A percentile compares a stretch with the other conserved stretches of the same genome.
Conservation (phyloP, 2,113 vertebrate species). For the Bolborhynchus lineola region DNA sequence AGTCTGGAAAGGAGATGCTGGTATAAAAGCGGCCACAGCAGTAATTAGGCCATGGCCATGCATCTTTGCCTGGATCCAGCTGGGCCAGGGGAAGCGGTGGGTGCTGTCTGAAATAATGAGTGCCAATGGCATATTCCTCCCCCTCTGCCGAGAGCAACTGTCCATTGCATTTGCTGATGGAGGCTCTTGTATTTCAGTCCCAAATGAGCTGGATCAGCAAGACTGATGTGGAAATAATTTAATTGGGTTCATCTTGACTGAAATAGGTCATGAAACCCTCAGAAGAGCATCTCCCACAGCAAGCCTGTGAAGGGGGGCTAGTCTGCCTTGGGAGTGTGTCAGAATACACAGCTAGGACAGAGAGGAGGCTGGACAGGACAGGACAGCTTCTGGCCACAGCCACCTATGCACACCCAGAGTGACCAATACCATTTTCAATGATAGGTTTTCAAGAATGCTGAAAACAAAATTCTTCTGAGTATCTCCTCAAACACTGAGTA, state of each 20-base stretch:
- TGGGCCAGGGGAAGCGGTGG: rapidly evolving
- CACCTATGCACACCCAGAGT: not conserved
- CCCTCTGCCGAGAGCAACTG: not conserved
- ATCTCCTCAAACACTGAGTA: not conserved
- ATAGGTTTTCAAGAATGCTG: not conserved
- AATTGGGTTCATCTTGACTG: not conserved
- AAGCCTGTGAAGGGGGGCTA: not conserved
- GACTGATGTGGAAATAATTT: not conserved
- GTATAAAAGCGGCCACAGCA: not conserved
- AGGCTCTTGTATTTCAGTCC: not conserved
- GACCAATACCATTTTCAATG: not conserved
- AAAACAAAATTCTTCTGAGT: not conserved
- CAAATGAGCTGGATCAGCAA: not conserved
- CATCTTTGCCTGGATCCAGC: not conserved
- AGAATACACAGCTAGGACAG: not conserved
- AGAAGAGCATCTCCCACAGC: not conserved
- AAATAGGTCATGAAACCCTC: not conserved
- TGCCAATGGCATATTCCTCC: not conserved
- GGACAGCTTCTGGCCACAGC: not conserved
- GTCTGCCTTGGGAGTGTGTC: rapidly evolving
- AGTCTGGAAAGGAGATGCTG: not conserved
- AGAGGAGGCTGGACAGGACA: not conserved
- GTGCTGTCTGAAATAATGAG: not conserved
- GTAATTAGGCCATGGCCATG: not conserved
- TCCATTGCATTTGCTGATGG: not conserved